Base-by-base conservation (phyloP, 2,888 invertebrate species). In the Leptinotarsa juncta region DNA sequence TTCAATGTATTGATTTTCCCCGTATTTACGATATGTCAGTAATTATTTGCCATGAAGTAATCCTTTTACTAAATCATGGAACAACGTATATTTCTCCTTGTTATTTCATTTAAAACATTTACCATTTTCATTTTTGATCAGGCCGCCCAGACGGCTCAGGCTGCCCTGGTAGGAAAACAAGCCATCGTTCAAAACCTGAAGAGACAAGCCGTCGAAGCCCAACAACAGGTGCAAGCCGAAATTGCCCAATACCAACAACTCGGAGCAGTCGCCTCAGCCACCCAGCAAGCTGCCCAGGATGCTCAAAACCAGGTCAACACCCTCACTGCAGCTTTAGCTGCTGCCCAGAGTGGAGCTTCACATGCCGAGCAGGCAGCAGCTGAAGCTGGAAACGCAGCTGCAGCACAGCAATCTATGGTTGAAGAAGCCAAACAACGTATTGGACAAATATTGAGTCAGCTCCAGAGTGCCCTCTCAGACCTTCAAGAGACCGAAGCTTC, bases 401-500 rank as follows among this genome's bases (percentile, higher is more conserved):
- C 82, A 15, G 70, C 78, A 20, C 82, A 82, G 57, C 81, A 82
- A 60, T 72, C 78, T 10, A 80, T 81, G 81, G 80, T 82, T 1
- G 73, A 68, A 62, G 92, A 92, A 26, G 93, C 94, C 0, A 90
- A 93, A 71, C 91, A 92, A 78, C 87, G 92, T 20, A 88, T 93
- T n/a, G 90, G 91, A 77, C 89, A 92, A 2, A 88, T 93, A n/a
- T 91, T 91, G 72, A 91, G 92, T n/a, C 93, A 93, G 81, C 89
- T 94, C 16, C 90, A 90, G 74, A 90, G 91, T 1, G 92, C 93
- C 55, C 90, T 92, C 32, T 87, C 92, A 74, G 94, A 94, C 85
- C 93, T 93, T 82, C 92, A 93, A 77, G 93, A 93, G 3, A 94
- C 94, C 0, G 92, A 93, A 83, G 86, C 90, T 0, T 93, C 94